These are phyloP conservation scores for Microctonus aethiopoides DNA, from an alignment of 2,888 invertebrate genomes.

Conservation along the genomic window DNA sequence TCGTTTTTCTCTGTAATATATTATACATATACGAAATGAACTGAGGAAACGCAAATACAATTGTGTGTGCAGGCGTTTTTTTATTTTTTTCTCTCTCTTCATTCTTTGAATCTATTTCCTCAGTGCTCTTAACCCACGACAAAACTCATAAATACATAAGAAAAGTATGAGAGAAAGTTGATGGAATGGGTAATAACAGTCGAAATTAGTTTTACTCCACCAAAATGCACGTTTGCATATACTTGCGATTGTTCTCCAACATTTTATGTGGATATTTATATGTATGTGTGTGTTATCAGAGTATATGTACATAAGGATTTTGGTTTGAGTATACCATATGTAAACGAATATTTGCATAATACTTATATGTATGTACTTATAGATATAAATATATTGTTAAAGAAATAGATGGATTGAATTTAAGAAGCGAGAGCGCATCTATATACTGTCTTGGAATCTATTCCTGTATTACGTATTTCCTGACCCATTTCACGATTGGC, in stretches of 20 bases:
- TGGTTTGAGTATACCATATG: neutral
- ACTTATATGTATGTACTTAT: constrained; percentile 19
- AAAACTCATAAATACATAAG: constrained; percentile 13
- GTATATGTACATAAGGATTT: neutral
- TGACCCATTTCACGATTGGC: constrained; percentile 60
- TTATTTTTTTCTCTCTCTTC: too few relatives aligned
- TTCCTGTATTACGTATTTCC: constrained; percentile 44
- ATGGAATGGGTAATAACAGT: constrained; percentile 34
- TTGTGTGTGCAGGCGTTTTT: neutral
- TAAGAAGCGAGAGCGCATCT: constrained; percentile 18
- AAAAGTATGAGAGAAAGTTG: neutral
- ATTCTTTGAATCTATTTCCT: constrained; percentile 21
- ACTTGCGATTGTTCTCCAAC: neutral
- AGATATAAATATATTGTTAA: neutral
- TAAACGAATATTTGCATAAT: constrained; percentile 38
- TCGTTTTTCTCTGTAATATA: neutral
- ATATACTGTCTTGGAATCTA: constrained; percentile 18
- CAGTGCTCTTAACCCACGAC: constrained; percentile 9
- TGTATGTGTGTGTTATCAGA: neutral
- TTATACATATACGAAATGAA: neutral
- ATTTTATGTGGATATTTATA: neutral
- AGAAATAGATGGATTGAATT: neutral
- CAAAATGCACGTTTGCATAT: neutral
- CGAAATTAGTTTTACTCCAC: constrained; percentile 41
- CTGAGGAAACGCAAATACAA: neutral